phyloP scores from a whole-genome alignment of 30 jellyfish, hydroid and myxozoan genomes.

The Hydractinia symbiolongicarpus region DNA sequence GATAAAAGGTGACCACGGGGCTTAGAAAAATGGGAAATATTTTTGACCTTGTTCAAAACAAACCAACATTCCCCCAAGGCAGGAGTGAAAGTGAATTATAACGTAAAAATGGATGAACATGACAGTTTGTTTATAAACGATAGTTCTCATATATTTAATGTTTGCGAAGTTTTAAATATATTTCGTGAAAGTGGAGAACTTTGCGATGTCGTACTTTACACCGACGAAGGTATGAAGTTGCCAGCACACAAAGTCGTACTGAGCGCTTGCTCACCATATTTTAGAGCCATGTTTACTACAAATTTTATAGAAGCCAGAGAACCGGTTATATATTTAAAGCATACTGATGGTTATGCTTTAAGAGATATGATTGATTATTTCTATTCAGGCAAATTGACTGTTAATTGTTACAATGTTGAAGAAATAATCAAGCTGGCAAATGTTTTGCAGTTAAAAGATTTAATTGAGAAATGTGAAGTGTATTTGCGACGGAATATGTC shows the following conservation, averaged over 20 bases:
- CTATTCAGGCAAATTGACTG: constrained; percentile 58
- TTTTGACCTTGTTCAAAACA: neutral
- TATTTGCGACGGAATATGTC: constrained; percentile 83
- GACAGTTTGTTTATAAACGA: constrained; percentile 57
- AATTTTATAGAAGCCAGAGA: constrained; percentile 66
- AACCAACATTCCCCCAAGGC: neutral
- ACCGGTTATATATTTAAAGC: constrained; percentile 57
- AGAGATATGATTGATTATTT: constrained; percentile 68
- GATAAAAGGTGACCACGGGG: too few species aligned
- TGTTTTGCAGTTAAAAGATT: constrained; percentile 50
- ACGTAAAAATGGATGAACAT: constrained; percentile 44
- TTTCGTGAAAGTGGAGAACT: constrained; percentile 81
- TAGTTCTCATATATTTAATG: constrained; percentile 41
- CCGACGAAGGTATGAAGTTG: constrained; percentile 43
- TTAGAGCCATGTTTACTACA: constrained; percentile 88
- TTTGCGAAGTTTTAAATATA: constrained; percentile 64
- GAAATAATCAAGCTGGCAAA: constrained; percentile 61
- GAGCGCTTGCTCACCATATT: constrained; percentile 94
- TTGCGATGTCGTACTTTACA: constrained; percentile 70
- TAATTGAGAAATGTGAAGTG: constrained; percentile 66
- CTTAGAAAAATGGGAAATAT: too few species aligned
- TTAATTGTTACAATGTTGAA: constrained; percentile 53
- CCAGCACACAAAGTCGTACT: constrained; percentile 87
- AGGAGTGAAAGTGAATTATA: neutral
- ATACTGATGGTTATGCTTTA: constrained; percentile 69